Evolutionary conservation across 92 coral and sea anemone species (phyloP).

Genomic region (Porites rus): DNA sequence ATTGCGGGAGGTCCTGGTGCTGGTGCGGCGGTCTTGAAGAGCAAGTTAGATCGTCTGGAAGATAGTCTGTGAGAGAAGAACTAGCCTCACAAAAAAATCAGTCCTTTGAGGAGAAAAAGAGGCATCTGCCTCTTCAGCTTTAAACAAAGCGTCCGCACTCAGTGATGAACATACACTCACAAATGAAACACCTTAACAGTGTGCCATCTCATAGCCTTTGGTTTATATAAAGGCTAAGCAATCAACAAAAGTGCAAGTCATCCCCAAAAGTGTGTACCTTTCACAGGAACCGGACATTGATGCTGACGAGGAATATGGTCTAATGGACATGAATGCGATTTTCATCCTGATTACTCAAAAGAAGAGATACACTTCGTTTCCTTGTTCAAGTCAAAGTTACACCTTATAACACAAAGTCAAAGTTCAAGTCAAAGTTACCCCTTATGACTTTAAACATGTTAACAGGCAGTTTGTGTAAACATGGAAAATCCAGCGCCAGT

Average conservation of each 20-base stretch:
- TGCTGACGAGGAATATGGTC: not conserved
- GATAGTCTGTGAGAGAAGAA: conserved; percentile 10
- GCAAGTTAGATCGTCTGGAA: conserved; percentile 9
- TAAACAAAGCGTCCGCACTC: not conserved
- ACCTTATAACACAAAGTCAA: not conserved
- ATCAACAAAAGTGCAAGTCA: conserved; percentile 18
- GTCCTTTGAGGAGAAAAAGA: conserved; percentile 6
- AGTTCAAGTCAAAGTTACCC: too few relatives aligned
- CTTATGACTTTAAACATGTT: too few relatives aligned
- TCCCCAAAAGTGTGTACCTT: conserved; percentile 24
- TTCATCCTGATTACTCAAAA: conserved; percentile 9
- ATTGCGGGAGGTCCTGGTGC: not conserved
- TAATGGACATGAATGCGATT: conserved; percentile 1
- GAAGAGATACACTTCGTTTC: conserved; percentile 27
- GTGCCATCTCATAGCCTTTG: conserved; percentile 20
- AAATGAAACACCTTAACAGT: conserved; percentile 13
- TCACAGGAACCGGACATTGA: conserved; percentile 18
- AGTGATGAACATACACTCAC: not conserved
- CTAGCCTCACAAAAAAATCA: not conserved
- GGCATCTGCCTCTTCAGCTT: conserved; percentile 20
- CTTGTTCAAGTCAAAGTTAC: conserved; percentile 50
- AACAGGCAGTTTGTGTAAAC: too few relatives aligned
- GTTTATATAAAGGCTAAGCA: not conserved
- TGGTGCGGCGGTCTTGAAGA: conserved; percentile 2
- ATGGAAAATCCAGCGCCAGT: too few relatives aligned